Base-by-base conservation (phyloP, 2,888 invertebrate genomes). In the Drosophila anomelani region DNA sequence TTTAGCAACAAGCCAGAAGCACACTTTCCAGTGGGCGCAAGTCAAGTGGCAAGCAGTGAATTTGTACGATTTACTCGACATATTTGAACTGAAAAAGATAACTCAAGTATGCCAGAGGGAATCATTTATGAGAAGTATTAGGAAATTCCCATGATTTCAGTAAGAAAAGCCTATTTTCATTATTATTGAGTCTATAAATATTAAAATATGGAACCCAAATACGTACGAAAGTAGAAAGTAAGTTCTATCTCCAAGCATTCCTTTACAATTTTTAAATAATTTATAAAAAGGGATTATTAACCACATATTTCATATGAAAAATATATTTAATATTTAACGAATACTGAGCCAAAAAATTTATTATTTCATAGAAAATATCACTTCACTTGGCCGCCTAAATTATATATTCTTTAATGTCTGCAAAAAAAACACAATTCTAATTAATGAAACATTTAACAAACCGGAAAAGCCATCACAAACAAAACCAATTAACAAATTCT, bases 41-140 rank as follows among this genome's bases (percentile, higher is more conserved):
- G 69, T 73, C 76, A 72, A 72, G 72, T 72, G 76, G 43, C 36
- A 4, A 23, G 44, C 76, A 26, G 51, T 29, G 32, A 72, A 46
- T 70, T 46, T 56, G 39, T 51, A 44, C 75, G 12, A 57, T 53
- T 55, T 75, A 51, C 49, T 49, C 34, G 47, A 58, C 41, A 38
- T 26, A 23, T 51, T 58, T 72, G 34, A 58, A 29, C 17, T 32
- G 34, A 57, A 47, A 47, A 34, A 20, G 13, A 26, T 17, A 20
- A 17, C 13, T 47, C 23, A 67, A 47, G 63, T 49, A 26, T 49
- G 39, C 46, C 10, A 3, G 23, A 4, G 38, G 8, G 15, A 47
- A 47, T 32, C 13, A 17, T n/a, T 47, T 32, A 23, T 20, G 38
- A 54, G 17, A 46, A 3, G 15, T 3, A 38, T 13, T 20, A 9